A percentile compares a stretch with the other conserved stretches of the same genome.
Evolutionary conservation across 2,113 vertebrate species (phyloP).

Genomic region (Tyto alba): DNA sequence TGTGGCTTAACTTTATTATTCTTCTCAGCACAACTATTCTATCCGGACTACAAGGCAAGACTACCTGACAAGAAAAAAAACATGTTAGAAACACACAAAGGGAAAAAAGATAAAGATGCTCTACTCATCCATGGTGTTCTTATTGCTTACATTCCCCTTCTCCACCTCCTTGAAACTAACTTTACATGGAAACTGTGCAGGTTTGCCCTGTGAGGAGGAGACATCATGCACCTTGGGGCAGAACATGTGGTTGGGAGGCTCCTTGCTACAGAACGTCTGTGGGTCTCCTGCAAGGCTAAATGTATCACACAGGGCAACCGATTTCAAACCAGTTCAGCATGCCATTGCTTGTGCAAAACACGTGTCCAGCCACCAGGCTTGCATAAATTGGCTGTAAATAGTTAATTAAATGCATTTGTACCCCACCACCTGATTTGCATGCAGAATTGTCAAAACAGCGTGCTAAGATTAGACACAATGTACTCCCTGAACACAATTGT

Average conservation of each 20-base stretch:
- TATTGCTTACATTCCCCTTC: not conserved
- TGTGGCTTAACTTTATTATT: not conserved
- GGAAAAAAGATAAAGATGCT: not conserved
- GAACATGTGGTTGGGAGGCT: not conserved
- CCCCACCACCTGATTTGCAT: constrained; percentile 67
- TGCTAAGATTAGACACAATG: constrained; percentile 67
- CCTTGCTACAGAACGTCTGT: rapidly evolving
- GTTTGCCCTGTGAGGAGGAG: not conserved
- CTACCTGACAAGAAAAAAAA: not conserved
- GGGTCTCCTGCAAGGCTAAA: not conserved
- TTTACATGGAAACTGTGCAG: not conserved
- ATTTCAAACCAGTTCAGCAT: not conserved
- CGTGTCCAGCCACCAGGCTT: constrained; percentile 47
- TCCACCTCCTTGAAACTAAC: not conserved
- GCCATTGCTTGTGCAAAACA: constrained; percentile 49
- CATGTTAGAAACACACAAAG: rapidly evolving
- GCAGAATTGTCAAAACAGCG: constrained; percentile 47
- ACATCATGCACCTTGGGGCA: not conserved
- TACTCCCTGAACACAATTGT: constrained; percentile 56
- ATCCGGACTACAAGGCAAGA: not conserved
- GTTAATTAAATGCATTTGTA: constrained; percentile 68
- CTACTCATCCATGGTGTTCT: not conserved
- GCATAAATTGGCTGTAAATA: constrained; percentile 59
- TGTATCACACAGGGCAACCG: not conserved
- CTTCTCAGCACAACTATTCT: not conserved